Conservation (phyloP, 2,113 vertebrate genomes). For the Laticauda laticaudata region DNA sequence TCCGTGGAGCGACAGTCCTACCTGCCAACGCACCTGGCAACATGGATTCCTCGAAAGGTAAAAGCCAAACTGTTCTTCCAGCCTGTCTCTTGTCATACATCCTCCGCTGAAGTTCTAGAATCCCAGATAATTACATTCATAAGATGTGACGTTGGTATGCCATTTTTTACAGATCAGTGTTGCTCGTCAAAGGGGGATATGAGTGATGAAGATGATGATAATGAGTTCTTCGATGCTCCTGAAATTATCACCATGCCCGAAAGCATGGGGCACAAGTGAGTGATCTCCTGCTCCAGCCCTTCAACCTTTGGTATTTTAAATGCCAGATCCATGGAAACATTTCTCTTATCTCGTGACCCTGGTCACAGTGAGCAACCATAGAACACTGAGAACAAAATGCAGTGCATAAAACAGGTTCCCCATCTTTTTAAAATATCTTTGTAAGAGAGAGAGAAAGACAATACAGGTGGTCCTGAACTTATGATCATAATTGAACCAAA, state of each 20-base stretch:
- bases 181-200: conserved; percentile 83
- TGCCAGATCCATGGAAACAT: not conserved
- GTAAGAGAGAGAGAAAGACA: not conserved
- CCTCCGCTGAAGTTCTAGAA: not conserved
- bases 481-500: too few relatives aligned
- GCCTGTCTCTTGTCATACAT: not conserved
- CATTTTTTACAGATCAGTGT: conserved; percentile 67
- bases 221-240: conserved; percentile 92
- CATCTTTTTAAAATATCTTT: too few relatives aligned
- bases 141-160: not conserved
- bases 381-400: not conserved
- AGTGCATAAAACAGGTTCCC: not conserved
- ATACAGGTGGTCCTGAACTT: too few relatives aligned
- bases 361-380: not conserved
- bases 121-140: not conserved
- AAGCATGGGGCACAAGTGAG: conserved; percentile 90
- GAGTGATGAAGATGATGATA: conserved; percentile 94
- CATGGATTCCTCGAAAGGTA: conserved; percentile 78
- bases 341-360: not conserved
- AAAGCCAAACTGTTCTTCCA: fast-evolving
- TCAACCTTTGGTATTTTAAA: not conserved
- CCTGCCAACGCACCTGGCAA: conserved; percentile 70
- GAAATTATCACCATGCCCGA: conserved; percentile 90
- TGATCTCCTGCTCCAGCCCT: not conserved
- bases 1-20: conserved; percentile 89